Evolutionary conservation across 2,113 vertebrate genomes (phyloP).

Genomic region (Notarius quadriscutis): DNA sequence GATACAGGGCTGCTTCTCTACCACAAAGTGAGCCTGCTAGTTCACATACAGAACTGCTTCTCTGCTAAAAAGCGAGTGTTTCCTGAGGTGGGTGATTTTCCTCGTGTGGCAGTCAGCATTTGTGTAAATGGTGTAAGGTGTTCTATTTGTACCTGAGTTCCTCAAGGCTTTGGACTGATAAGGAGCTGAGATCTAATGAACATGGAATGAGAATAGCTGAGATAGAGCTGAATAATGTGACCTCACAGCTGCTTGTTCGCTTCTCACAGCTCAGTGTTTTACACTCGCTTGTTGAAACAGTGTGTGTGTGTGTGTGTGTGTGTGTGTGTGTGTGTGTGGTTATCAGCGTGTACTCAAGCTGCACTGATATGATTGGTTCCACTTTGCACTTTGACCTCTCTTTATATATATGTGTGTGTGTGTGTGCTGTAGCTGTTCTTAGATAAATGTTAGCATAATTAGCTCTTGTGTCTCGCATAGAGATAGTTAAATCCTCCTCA

Average conservation of each 20-base stretch:
- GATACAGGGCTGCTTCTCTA: background rate
- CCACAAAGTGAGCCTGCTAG: background rate
- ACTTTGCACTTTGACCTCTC: background rate
- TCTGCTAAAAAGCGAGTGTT: background rate
- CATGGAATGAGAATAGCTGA: background rate
- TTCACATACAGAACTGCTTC: background rate
- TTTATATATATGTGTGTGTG: background rate
- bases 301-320: background rate
- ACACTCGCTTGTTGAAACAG: background rate
- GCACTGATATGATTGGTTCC: background rate
- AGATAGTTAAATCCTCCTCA: background rate
- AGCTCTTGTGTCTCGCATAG: background rate
- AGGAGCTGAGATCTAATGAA: background rate
- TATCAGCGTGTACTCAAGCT: background rate
- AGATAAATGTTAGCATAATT: slow-evolving; percentile 3
- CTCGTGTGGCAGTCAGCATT: background rate
- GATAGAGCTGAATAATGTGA: background rate
- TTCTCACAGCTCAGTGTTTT: background rate
- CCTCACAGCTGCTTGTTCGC: background rate
- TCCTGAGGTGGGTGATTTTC: background rate
- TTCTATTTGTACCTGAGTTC: background rate
- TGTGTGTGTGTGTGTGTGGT: background rate
- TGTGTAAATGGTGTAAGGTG: background rate
- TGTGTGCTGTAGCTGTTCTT: background rate
- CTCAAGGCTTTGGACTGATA: background rate